Evolutionary conservation across 2,888 invertebrate genomes (phyloP).

Genomic region (Sabellastarte sp.): DNA sequence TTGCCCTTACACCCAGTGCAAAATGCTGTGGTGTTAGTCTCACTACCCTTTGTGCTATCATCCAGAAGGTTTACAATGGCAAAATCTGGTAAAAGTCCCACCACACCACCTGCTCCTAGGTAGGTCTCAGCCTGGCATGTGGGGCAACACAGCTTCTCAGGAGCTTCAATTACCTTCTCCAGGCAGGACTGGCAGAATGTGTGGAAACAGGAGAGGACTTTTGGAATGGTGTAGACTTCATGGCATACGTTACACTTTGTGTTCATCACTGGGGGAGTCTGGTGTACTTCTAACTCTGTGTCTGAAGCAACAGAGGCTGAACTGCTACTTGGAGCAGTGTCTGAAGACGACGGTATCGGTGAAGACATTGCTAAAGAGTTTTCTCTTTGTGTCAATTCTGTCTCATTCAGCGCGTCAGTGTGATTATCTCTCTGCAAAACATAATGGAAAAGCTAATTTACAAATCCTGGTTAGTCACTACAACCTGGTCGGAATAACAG

Average conservation of each 20-base stretch:
- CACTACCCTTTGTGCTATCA: constrained; percentile 50
- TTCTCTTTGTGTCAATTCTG: too few relatives aligned
- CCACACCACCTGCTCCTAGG: constrained; percentile 62
- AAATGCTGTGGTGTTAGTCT: constrained; percentile 60
- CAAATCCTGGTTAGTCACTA: not conserved
- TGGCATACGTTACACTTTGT: constrained; percentile 70
- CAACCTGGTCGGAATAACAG: not conserved
- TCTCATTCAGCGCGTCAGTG: too few relatives aligned
- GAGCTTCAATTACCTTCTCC: constrained; percentile 65
- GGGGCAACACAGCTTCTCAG: constrained; percentile 76
- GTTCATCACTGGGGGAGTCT: not conserved
- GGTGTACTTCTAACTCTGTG: constrained; percentile 9
- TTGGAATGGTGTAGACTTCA: constrained; percentile 66
- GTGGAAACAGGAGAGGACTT: constrained; percentile 64
- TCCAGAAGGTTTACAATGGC: constrained; percentile 63
- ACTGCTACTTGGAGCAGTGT: constrained; percentile 36
- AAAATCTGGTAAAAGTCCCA: constrained; percentile 71
- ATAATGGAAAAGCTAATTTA: not conserved
- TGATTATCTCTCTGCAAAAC: not conserved
- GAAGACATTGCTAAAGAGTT: too few relatives aligned
- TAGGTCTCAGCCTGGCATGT: constrained; percentile 63
- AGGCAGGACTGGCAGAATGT: constrained; percentile 81
- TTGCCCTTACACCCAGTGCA: constrained; percentile 97
- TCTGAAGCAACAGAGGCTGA: constrained; percentile 52
- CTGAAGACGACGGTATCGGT: constrained; percentile 51